Base-by-base conservation (phyloP, 2,797 vertebrate species). In the Hipposideros larvatus region DNA sequence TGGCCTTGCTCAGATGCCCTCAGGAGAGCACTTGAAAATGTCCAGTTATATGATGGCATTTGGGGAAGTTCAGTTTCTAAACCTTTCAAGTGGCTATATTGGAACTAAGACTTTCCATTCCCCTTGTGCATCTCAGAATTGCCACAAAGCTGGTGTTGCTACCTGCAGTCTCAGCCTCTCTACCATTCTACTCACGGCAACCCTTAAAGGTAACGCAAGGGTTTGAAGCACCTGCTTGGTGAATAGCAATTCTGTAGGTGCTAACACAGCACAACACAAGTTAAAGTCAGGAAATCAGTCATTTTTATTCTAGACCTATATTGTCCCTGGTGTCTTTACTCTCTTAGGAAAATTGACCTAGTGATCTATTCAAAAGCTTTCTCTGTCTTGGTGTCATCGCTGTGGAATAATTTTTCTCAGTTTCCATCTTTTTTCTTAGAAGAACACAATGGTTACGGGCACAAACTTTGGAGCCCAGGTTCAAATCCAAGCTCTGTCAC, bases 371-470 rank as follows among this genome's bases (percentile, higher is more conserved):
- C 18, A 22, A 53, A 89, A 91, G 22, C 14, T 48, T 90, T 66
- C 1, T 34, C 1, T 34, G 26, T 34, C 41, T 89, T 51, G 8
- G 7, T 19, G 5, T 1, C 22, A 63, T 75, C 3, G 21, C 24
- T 57, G 18, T 59, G 48, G 4, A 13, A 57, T 21, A 85, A 57
- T 87, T 92, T 57, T 37, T 51, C 43, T 74, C 77, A 2, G 0
- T 63, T 90, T 90, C 34, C 14, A 46, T 37, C n/a, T 16, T 61
- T 83, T 92, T 95, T 46, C n/a, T 84, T 85, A 66, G 48, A 86
- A 88, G 43, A 90, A 87, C 11, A 31, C 46, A 19, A 41, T n/a
- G n/a, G 5, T 57, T 46, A 73, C 73, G 3, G 79, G 22, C 16
- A 22, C 5, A 93, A 55, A 73, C 5, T 73, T 70, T 61, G 13